phyloP scores from a whole-genome alignment of 2,797 vertebrate species.

The Dipus sagitta region DNA sequence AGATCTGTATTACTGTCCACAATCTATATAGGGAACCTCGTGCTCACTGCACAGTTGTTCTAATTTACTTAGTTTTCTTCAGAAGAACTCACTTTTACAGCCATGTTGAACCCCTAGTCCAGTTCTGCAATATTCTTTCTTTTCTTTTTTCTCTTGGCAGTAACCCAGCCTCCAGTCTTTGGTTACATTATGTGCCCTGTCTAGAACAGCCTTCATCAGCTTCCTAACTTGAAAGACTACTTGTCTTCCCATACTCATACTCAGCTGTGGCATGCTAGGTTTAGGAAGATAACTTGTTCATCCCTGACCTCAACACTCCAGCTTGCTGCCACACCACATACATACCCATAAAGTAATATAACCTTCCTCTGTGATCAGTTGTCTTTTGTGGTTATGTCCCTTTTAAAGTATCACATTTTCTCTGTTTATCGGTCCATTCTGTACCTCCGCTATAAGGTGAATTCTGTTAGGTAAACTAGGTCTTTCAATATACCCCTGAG shows the following conservation, averaged over 20 bases:
- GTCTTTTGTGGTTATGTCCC: not conserved
- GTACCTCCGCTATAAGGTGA: not conserved
- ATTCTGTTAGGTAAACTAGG: not conserved
- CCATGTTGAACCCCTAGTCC: not conserved
- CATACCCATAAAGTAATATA: not conserved
- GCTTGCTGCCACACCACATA: not conserved
- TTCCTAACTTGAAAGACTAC: not conserved
- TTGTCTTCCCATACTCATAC: not conserved
- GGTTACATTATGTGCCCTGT: not conserved
- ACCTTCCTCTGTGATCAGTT: not conserved
- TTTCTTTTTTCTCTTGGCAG: too few species aligned
- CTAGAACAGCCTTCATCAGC: not conserved
- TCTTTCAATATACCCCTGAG: not conserved
- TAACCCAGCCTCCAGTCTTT: not conserved
- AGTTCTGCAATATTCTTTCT: not conserved
- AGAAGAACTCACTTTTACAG: not conserved
- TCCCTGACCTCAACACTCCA: not conserved
- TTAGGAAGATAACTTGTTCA: not conserved
- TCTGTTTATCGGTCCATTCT: not conserved
- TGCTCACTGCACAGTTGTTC: not conserved
- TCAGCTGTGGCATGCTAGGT: not conserved
- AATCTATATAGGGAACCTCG: not conserved
- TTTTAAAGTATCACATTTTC: not conserved
- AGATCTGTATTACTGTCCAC: not conserved
- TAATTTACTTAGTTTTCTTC: not conserved